phyloP scores from a whole-genome alignment of 2,888 invertebrate species.

The Drosophila seclusa region DNA sequence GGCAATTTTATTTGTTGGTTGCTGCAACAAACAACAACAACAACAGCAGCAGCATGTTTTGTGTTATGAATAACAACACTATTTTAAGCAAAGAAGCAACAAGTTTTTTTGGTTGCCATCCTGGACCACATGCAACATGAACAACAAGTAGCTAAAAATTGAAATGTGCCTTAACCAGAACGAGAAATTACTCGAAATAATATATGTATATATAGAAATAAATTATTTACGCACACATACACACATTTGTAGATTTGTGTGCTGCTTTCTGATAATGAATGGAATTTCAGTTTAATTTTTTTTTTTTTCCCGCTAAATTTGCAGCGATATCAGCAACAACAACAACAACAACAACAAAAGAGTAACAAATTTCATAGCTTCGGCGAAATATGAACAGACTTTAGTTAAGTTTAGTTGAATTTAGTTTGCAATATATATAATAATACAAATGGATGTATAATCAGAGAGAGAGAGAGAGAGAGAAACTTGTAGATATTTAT shows the following conservation, averaged over 20 bases:
- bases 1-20: slow-evolving; percentile 52
- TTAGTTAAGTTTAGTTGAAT: slow-evolving; percentile 16
- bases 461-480: not conserved
- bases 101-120: slow-evolving; percentile 31
- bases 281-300: slow-evolving; percentile 38
- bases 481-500: not conserved
- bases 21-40: slow-evolving; percentile 25
- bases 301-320: slow-evolving; percentile 55
- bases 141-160: slow-evolving; percentile 5
- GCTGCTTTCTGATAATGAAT: slow-evolving; percentile 50
- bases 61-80: slow-evolving; percentile 11
- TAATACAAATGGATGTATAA: not conserved
- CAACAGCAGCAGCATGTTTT: slow-evolving; percentile 12
- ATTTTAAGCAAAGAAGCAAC: slow-evolving; percentile 39
- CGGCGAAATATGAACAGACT: slow-evolving; percentile 49
- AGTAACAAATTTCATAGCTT: slow-evolving; percentile 36
- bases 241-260: slow-evolving; percentile 8
- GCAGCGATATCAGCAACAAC: slow-evolving; percentile 43
- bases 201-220: not conserved
- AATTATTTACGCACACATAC: slow-evolving; percentile 1
- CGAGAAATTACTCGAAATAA: slow-evolving; percentile 46
- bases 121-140: slow-evolving; percentile 24
- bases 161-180: slow-evolving; percentile 9
- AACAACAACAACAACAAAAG: slow-evolving; percentile 16
- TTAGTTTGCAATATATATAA: slow-evolving; percentile 11